Evolutionary conservation across 2,797 vertebrate species (phyloP).

Genomic region (Sebastes matsubarae): DNA sequence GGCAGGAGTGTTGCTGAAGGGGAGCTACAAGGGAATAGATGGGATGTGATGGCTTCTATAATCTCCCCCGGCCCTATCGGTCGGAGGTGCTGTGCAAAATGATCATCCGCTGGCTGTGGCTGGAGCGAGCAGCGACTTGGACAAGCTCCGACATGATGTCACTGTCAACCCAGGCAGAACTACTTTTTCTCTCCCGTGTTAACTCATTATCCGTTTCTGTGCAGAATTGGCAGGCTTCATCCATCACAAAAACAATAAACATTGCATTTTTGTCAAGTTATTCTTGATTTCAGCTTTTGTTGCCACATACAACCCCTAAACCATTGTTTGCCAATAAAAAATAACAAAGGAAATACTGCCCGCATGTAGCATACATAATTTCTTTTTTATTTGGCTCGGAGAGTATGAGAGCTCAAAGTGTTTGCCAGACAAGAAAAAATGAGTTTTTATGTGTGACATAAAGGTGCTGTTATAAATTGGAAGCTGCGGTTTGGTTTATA

Average conservation of each 20-base stretch:
- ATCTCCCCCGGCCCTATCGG: conserved; percentile 24
- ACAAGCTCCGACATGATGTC: conserved; percentile 8
- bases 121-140: conserved; percentile 19
- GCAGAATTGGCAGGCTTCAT: not conserved
- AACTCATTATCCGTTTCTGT: conserved; percentile 16
- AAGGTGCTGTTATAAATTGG: conserved; percentile 5
- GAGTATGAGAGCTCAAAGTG: not conserved
- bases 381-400: conserved; percentile 20
- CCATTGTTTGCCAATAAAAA: not conserved
- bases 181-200: not conserved
- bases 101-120: conserved; percentile 39
- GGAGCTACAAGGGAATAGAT: conserved; percentile 59
- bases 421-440: not conserved
- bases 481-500: conserved; percentile 16
- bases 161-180: conserved; percentile 13
- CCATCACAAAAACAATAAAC: conserved; percentile 5
- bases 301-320: not conserved
- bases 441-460: conserved; percentile 34
- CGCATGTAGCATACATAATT: not conserved
- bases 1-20: conserved; percentile 56
- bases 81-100: conserved; percentile 49
- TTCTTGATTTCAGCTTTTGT: not conserved
- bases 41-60: conserved; percentile 59
- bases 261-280: not conserved
- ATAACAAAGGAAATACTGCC: not conserved